These are phyloP conservation scores for Cuniculus paca DNA, from an alignment of 2,797 vertebrate genomes.

Conservation along the genomic window DNA sequence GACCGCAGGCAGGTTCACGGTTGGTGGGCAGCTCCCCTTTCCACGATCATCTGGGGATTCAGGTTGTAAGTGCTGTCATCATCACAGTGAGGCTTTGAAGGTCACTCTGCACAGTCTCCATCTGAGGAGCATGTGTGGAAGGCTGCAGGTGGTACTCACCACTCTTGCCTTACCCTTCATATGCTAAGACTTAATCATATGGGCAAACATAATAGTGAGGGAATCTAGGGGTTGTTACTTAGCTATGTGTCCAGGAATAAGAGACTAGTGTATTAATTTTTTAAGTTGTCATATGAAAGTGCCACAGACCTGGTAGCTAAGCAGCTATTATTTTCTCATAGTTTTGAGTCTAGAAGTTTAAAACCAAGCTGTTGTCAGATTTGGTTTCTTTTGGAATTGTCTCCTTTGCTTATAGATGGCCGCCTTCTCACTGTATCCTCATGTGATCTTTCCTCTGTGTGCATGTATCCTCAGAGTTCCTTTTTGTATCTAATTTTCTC, in stretches of 20 bases:
- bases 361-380: not conserved
- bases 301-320: not conserved
- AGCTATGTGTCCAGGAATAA: not conserved
- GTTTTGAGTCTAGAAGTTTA: not conserved
- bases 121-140: not conserved
- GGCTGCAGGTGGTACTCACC: not conserved
- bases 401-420: not conserved
- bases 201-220: not conserved
- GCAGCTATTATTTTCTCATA: not conserved
- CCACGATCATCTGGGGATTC: not conserved
- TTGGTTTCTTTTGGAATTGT: not conserved
- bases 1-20: not conserved
- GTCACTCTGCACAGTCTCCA: not conserved
- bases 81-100: not conserved
- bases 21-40: not conserved
- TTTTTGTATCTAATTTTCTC: not conserved
- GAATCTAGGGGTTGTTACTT: not conserved
- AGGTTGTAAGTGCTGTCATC: not conserved
- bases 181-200: not conserved
- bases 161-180: not conserved
- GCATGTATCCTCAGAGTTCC: not conserved
- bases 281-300: not conserved
- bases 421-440: not conserved
- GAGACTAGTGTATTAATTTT: not conserved
- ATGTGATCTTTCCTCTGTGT: not conserved